Evolutionary conservation across 2,113 vertebrate genomes (phyloP), one percentile per base, ranked within the genome.

Genomic region (Tenrec ecaudatus): DNA sequence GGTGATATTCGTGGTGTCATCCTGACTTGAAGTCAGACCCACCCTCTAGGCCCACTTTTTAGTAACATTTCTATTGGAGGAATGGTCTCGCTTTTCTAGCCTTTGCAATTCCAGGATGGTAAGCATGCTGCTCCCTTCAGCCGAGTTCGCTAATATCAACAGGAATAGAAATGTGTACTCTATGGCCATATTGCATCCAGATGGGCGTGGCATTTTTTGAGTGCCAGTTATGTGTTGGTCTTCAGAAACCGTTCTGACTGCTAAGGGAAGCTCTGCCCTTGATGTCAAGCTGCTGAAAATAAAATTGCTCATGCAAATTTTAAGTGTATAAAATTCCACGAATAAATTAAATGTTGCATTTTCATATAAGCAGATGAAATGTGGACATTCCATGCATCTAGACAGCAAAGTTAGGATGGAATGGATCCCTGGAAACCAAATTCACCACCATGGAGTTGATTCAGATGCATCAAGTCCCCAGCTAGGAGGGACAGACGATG

Each of bases 51-150:
- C 57, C 40, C 40, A 64, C 36, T 82, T 71, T 89, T n/a, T 76
- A 60, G 89, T 69, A 57, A 9, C 58, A 11, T 73, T 95, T 90
- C 95, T 90, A 25, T 78, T 66, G 38, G 38, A 77, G 23, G 53
- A 78, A n/a, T 89, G 82, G 15, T 40, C 38, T 43, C 38, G 9
- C 68, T 31, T 40, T 92, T 84, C 57, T 22, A 78, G 73, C 40
- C 8, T 90, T 69, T n/a, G 36, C 62, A 38, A 7, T 62, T 2
- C 20, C 2, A n/a, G 6, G 22, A 25, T n/a, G 36, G 1, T 47
- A 58, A 69, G 73, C 60, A 47, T 16, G 31, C 6, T 38, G 60
- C 85, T 43, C 36, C 23, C 85, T 76, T 84, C 57, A 68, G 57
- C n/a, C 62, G 33, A 38, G 84, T 38, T 25, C 80, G 6, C 31